These are phyloP conservation scores for Corynorhinus townsendii DNA, from an alignment of 2,113 vertebrate species.

Conservation along the genomic window DNA sequence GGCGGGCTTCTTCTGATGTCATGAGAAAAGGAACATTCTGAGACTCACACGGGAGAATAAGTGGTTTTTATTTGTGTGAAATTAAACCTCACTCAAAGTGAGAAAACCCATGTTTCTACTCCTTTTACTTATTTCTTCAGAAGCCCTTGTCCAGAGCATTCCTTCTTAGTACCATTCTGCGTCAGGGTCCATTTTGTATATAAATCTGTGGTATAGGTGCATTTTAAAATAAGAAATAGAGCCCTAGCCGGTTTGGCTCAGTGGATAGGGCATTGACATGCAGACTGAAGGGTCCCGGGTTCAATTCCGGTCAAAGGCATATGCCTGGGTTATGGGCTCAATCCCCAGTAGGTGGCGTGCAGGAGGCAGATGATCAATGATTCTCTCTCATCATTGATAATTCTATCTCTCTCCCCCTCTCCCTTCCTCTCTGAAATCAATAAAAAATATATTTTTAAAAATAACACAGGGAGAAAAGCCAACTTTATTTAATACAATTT, in stretches of 20 bases:
- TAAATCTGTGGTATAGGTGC: not conserved
- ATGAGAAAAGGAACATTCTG: not conserved
- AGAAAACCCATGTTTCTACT: not conserved
- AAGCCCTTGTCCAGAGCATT: not conserved
- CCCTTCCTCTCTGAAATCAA: no score
- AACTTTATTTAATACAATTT: not conserved
- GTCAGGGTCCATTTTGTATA: not conserved
- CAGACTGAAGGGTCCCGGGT: no score
- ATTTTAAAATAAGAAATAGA: not conserved
- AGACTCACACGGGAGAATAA: not conserved
- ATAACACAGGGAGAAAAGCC: not conserved
- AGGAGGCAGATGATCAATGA: no score
- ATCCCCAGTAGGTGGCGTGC: no score
- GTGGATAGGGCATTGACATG: no score
- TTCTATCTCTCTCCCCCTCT: no score
- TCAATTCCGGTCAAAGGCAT: no score
- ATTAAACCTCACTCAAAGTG: not conserved
- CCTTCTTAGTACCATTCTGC: not conserved
- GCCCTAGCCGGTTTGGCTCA: no score
- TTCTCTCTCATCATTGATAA: no score
- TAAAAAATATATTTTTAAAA: not conserved
- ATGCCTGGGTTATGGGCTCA: no score
- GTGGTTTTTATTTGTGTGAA: not conserved
- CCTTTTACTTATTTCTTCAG: not conserved
- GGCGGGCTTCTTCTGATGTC: not conserved